Evolutionary conservation across 2,888 invertebrate species (phyloP).

Genomic region (Pollenia griseotomentosa): DNA sequence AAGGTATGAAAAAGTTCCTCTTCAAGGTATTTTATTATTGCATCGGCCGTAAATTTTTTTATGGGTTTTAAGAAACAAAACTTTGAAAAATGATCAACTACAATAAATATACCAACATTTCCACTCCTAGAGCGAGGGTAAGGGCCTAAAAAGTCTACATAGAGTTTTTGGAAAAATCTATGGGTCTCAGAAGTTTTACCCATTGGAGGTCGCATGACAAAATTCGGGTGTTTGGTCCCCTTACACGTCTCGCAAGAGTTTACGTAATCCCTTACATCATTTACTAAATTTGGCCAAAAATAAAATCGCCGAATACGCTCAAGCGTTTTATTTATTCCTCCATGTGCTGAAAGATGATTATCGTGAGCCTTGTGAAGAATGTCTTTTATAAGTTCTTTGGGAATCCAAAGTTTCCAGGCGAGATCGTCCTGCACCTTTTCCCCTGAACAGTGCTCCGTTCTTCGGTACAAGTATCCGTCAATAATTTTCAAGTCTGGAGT

Average conservation of each 20-base stretch:
- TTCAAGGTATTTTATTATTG: too few species aligned
- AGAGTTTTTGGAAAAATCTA: conserved; percentile 47
- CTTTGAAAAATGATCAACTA: conserved; percentile 40
- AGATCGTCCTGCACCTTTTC: conserved; percentile 39
- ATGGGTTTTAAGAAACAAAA: too few species aligned
- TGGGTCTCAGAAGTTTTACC: conserved; percentile 4
- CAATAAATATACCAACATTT: conserved; percentile 55
- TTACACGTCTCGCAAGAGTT: conserved; percentile 33
- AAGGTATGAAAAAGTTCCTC: too few species aligned
- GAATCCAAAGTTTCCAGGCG: conserved; percentile 59
- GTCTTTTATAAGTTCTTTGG: conserved; percentile 12
- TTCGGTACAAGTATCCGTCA: conserved; percentile 41
- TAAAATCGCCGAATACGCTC: conserved; percentile 36
- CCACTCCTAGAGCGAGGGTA: conserved; percentile 41
- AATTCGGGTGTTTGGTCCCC: conserved; percentile 51
- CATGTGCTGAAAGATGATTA: conserved; percentile 29
- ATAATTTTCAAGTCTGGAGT: conserved; percentile 50
- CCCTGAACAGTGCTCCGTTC: conserved; percentile 26
- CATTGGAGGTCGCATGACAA: conserved; percentile 37
- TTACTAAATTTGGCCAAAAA: conserved; percentile 9
- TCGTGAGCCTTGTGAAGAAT: conserved; percentile 18
- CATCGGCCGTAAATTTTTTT: too few species aligned
- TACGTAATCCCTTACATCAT: conserved; percentile 1
- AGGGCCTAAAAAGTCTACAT: conserved; percentile 48
- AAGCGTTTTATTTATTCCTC: conserved; percentile 56